These are phyloP conservation scores for Helleia helle DNA, from an alignment of 2,888 invertebrate genomes.

Conservation along the genomic window DNA sequence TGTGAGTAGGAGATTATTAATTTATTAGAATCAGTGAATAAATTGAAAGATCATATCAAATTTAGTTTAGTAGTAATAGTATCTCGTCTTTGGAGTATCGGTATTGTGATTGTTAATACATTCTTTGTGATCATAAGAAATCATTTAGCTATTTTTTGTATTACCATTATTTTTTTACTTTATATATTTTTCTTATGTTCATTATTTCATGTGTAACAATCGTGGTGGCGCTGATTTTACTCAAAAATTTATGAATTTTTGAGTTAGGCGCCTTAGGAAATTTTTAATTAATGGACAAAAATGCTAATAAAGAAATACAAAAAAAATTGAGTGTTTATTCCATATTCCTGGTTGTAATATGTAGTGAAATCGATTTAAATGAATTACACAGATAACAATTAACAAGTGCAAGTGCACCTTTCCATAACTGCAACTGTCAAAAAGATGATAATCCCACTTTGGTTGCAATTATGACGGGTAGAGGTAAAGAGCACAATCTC, in stretches of 20 bases:
- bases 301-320: slow-evolving; percentile 1
- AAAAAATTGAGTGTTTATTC: background rate
- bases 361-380: too few relatives aligned
- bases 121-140: slow-evolving; percentile 6
- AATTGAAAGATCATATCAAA: slow-evolving; percentile 7
- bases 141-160: background rate
- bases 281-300: slow-evolving; percentile 3
- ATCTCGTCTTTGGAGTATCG: background rate
- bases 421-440: too few relatives aligned
- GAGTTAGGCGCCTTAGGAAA: slow-evolving; percentile 1
- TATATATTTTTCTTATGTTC: slow-evolving; percentile 1
- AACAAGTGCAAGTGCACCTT: too few relatives aligned
- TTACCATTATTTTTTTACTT: slow-evolving; percentile 9
- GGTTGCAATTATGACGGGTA: too few relatives aligned
- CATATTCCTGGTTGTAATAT: background rate
- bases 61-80: slow-evolving; percentile 1
- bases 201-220: background rate
- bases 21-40: slow-evolving; percentile 1
- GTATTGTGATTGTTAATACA: slow-evolving; percentile 8
- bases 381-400: too few relatives aligned
- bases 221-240: background rate
- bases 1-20: slow-evolving; percentile 5
- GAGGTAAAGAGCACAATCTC: too few relatives aligned
- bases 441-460: too few relatives aligned
- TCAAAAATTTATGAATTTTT: background rate